Evolutionary conservation across 2,113 vertebrate species (phyloP), one percentile per base, ranked within the genome.

Genomic region (Rhabdornis inornatus): DNA sequence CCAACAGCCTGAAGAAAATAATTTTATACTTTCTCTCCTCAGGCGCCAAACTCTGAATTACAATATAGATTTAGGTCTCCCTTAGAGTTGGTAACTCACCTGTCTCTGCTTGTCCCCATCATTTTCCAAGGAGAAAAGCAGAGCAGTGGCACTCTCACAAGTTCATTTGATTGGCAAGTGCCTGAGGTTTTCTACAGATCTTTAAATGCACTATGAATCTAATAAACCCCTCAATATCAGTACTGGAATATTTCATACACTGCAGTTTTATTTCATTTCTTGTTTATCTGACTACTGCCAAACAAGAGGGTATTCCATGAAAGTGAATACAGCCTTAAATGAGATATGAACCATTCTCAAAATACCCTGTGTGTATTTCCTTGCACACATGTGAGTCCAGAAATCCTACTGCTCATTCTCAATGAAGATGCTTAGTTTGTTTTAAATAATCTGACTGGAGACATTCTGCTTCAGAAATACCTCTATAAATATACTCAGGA

Each of bases 141-240:
- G 60, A 92, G 35, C 57, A 72, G 40, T 10, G 64, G 20, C 57
- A 84, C 82, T 92, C 84, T 87, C 79, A 60, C 35, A 61, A 78
- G 49, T 92, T 90, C 57, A 82, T 94, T 84, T 91, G 87, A 95
- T 71, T 92, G 91, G 87, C 68, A 90, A 83, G 40, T 83, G 83
- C 87, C 90, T 88, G 84, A 80, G 81, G 93, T 87, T 92, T 96
- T 90, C 90, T 87, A 35, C 86, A 94, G 89, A 93, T 97, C 63
- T 96, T 97, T 95, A 92, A 97, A 92, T 83, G 57, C 72, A 82
- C 56, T 85, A 23, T 65, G 21, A 92, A 68, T 93, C 68, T 93
- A 97, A 92, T 90, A 95, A 96, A 96, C 87, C 50, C 68, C 92
- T 86, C 72, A 83, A 25, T 65, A 77, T 13, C 69, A 63, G 22